These are phyloP conservation scores for Pocota personata DNA, from an alignment of 2,888 invertebrate genomes.

Conservation along the genomic window DNA sequence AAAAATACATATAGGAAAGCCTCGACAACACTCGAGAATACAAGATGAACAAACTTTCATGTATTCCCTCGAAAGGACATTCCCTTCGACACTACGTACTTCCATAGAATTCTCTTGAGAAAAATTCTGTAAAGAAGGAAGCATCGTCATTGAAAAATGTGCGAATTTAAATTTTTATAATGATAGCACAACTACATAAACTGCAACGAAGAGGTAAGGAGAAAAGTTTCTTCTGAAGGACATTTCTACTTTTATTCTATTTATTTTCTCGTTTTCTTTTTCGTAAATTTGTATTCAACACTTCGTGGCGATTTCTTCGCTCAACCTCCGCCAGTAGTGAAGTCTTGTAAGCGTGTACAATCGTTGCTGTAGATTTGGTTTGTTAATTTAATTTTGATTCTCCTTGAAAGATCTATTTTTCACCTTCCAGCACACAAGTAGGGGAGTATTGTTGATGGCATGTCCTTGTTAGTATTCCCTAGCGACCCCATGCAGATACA, in stretches of 20 bases:
- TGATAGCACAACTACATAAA: constrained; percentile 44
- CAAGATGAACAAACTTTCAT: constrained; percentile 38
- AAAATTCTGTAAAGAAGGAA: constrained; percentile 11
- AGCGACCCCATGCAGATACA: background rate
- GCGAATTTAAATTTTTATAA: constrained; percentile 56
- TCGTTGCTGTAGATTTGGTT: background rate
- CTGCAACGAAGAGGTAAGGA: background rate
- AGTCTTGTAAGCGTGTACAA: background rate
- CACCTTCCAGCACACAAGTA: background rate
- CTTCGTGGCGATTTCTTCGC: background rate
- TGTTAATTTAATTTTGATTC: constrained; percentile 20
- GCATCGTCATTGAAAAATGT: constrained; percentile 19
- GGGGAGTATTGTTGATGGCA: background rate
- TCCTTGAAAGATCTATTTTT: background rate
- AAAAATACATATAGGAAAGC: constrained; percentile 9
- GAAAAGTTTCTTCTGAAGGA: constrained; percentile 28
- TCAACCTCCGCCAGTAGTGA: background rate
- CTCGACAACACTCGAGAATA: background rate
- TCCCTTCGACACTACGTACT: constrained; percentile 3
- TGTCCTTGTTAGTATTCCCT: background rate
- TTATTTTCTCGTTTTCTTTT: constrained; percentile 13
- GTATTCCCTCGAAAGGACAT: constrained; percentile 34
- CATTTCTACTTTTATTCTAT: constrained; percentile 12
- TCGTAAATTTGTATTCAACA: constrained; percentile 4
- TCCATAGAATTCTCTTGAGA: constrained; percentile 12